Percentiles rank a stretch among this genome's conserved stretches.
These are phyloP conservation scores for Sepiola atlantica DNA, from an alignment of 2,888 invertebrate species.

Conservation along the genomic window DNA sequence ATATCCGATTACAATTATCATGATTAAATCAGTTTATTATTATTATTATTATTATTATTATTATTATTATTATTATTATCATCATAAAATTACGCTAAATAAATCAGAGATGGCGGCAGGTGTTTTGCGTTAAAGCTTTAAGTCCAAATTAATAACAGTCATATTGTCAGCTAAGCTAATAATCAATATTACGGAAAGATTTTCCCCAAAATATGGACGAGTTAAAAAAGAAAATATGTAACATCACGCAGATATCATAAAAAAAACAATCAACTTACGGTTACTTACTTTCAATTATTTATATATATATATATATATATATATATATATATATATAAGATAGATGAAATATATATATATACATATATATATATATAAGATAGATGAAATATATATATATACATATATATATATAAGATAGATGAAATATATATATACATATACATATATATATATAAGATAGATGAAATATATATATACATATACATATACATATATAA, in stretches of 20 bases:
- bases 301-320: conserved; percentile 18
- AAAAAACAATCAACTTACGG: neutral
- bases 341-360: neutral
- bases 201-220: neutral
- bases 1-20: too few species aligned
- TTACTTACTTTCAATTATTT: too few species aligned
- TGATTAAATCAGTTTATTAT: too few species aligned
- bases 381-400: too few species aligned
- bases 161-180: neutral
- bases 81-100: neutral
- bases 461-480: too few species aligned
- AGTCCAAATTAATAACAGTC: neutral
- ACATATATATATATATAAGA: neutral
- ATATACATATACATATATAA: too few species aligned
- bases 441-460: too few species aligned
- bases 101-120: neutral
- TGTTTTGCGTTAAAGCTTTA: neutral
- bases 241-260: neutral
- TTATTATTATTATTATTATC: too few species aligned
- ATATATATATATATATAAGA: conserved; percentile 8
- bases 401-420: too few species aligned
- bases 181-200: neutral
- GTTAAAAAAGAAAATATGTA: neutral
- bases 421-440: too few species aligned
- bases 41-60: too few species aligned